Evolutionary conservation across 1,140 invertebrate genomes (phyloP).

Genomic region (Chymomyza costata): DNA sequence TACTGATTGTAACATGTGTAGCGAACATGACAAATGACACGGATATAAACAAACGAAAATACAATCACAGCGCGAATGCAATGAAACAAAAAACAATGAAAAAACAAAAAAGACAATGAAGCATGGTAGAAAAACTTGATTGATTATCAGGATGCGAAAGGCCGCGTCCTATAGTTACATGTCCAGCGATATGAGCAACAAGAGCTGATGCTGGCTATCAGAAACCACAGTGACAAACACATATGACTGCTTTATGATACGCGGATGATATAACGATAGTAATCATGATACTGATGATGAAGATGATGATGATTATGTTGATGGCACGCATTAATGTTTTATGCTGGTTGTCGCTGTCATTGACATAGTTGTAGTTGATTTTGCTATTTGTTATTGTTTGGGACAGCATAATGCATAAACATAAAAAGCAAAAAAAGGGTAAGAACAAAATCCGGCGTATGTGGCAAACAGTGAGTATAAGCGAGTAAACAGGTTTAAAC

Average conservation of each 20-base stretch:
- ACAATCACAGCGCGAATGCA: neutral
- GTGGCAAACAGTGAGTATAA: too few species aligned
- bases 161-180: slow-evolving; percentile 21
- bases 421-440: too few species aligned
- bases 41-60: too few species aligned
- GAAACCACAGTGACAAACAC: slow-evolving; percentile 3
- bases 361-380: too few species aligned
- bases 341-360: too few species aligned
- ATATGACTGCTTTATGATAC: too few species aligned
- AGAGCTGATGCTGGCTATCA: neutral
- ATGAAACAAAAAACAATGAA: slow-evolving; percentile 24
- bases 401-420: too few species aligned
- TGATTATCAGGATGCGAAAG: slow-evolving; percentile 39
- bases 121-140: slow-evolving; percentile 25
- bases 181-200: slow-evolving; percentile 6
- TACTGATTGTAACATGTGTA: too few species aligned
- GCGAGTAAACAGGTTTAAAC: too few species aligned
- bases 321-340: too few species aligned
- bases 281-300: slow-evolving; percentile 13
- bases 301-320: slow-evolving; percentile 21
- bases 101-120: neutral
- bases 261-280: slow-evolving; percentile 18
- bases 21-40: slow-evolving; percentile 31
- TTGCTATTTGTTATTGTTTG: too few species aligned
- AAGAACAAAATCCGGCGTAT: too few species aligned